A percentile compares a stretch with the other conserved stretches of the same genome.
Evolutionary conservation across 2,797 vertebrate genomes (phyloP).

Genomic region (Cossypha polioptera): DNA sequence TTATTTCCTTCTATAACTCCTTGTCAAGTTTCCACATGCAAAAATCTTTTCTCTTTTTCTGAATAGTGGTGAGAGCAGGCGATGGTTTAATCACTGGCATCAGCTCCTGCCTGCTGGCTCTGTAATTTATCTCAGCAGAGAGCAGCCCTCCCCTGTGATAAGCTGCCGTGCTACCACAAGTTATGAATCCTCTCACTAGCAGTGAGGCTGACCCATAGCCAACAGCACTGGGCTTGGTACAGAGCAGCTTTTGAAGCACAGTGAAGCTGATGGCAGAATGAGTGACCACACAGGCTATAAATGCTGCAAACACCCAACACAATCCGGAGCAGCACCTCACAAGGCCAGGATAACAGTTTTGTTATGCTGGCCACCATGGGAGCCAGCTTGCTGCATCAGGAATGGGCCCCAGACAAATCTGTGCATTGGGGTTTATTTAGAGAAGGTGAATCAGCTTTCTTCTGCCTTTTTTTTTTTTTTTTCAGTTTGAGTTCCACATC

Average conservation of each 20-base stretch:
- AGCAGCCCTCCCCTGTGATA: neutral
- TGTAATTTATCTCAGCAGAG: slow-evolving; percentile 13
- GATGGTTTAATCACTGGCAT: slow-evolving; percentile 18
- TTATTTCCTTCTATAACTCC: neutral
- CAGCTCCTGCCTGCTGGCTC: slow-evolving; percentile 6
- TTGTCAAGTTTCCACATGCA: neutral
- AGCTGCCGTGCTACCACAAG: neutral
- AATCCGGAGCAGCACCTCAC: neutral
- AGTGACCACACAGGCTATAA: neutral
- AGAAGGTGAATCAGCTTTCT: neutral
- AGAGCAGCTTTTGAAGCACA: neutral
- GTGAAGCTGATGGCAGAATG: neutral
- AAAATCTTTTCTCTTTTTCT: neutral
- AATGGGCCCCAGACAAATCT: neutral
- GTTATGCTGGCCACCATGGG: neutral
- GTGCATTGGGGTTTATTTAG: neutral
- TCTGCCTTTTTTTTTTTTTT: neutral
- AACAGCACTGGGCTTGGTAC: neutral
- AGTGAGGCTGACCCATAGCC: neutral
- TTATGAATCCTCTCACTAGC: neutral
- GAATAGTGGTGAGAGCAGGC: neutral
- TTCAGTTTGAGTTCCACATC: neutral
- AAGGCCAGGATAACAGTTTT: fast-evolving
- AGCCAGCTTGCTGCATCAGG: neutral
- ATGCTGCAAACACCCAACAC: neutral